phyloP scores from a whole-genome alignment of 1,140 invertebrate genomes.

The Musca vetustissima region DNA sequence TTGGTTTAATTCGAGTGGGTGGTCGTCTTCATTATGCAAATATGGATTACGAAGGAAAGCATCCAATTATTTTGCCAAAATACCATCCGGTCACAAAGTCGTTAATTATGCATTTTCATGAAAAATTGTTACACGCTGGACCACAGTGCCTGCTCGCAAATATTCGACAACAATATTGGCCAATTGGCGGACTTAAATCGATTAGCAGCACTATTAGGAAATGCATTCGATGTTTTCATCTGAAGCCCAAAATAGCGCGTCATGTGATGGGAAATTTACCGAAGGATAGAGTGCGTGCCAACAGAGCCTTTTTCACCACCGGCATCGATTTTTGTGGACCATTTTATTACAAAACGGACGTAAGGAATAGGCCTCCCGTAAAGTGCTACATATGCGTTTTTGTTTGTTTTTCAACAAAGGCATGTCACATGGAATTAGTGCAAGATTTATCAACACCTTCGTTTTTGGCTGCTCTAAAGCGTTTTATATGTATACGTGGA shows the following conservation, averaged over 20 bases:
- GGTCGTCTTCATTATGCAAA: conserved; percentile 35
- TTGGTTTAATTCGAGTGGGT: conserved; percentile 37
- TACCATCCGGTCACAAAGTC: conserved; percentile 6
- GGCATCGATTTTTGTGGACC: conserved; percentile 26
- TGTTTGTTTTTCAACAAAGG: conserved; percentile 27
- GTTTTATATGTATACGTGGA: conserved; percentile 33
- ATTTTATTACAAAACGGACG: conserved; percentile 26
- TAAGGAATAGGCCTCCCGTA: conserved; percentile 7
- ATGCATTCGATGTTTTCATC: conserved; percentile 23
- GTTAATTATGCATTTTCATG: conserved; percentile 21
- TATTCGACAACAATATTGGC: conserved; percentile 23
- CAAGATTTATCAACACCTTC: conserved; percentile 29
- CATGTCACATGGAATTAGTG: conserved; percentile 12
- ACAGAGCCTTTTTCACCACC: conserved; percentile 29
- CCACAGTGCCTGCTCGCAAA: not conserved
- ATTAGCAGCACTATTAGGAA: conserved; percentile 30
- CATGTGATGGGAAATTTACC: conserved; percentile 22
- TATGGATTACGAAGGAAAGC: conserved; percentile 25
- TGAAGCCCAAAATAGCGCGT: conserved; percentile 6
- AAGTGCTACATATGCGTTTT: conserved; percentile 28
- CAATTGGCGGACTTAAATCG: conserved; percentile 22
- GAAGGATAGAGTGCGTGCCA: conserved; percentile 32
- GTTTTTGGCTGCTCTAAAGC: conserved; percentile 34
- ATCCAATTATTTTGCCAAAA: conserved; percentile 28
- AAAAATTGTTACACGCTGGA: conserved; percentile 24